Conservation (phyloP, 2,113 vertebrate species). For the Stegostoma tigrinum region DNA sequence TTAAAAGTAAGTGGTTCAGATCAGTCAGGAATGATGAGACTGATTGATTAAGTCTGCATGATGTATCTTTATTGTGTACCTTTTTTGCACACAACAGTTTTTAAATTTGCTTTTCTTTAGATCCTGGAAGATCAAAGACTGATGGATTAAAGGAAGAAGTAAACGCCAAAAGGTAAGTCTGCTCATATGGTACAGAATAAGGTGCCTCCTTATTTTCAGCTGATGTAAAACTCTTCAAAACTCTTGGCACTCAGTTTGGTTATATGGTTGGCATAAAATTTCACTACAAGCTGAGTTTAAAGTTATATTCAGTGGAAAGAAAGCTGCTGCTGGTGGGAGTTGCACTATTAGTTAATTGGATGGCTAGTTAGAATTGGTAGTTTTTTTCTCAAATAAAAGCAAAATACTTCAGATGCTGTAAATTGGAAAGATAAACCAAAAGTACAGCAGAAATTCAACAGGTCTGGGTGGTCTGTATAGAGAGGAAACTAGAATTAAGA, state of each 20-base stretch:
- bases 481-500: too few relatives aligned
- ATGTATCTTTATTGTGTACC: neutral
- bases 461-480: too few relatives aligned
- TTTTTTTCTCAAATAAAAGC: neutral
- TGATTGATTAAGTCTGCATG: neutral
- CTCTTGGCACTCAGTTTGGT: too few relatives aligned
- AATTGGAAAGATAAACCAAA: too few relatives aligned
- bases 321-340: neutral
- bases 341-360: neutral
- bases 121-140: neutral
- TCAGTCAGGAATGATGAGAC: neutral
- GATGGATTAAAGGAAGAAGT: constrained; percentile 8
- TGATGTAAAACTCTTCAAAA: neutral
- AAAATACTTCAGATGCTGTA: too few relatives aligned
- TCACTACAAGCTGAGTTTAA: neutral
- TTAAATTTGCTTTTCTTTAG: constrained; percentile 1
- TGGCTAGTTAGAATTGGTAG: neutral
- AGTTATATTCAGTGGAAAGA: neutral
- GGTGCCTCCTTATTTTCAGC: neutral
- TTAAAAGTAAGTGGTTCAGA: too few relatives aligned
- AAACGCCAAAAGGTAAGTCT: constrained; percentile 8
- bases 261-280: neutral
- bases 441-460: too few relatives aligned
- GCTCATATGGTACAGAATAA: neutral
- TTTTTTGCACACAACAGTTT: neutral